Evolutionary conservation across 2,797 vertebrate species (phyloP), one percentile per base, ranked within the genome.

Genomic region (Coracias cyanogaster): DNA sequence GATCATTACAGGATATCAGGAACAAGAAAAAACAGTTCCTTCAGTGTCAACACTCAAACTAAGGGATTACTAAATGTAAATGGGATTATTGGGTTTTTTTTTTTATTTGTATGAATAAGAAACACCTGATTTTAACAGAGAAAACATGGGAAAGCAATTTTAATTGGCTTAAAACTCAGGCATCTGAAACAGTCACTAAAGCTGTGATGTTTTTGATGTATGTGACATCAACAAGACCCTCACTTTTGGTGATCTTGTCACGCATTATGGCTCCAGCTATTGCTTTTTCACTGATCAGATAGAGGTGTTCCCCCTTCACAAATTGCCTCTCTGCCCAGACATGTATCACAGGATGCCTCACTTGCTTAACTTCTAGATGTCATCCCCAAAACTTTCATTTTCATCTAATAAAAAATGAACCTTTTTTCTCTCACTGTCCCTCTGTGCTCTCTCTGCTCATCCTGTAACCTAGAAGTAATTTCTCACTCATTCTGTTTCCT

Each of bases 401-500:
- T 73, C n/a, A 48, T 58, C 25, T 15, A 45, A 25, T 19, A 58
- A 70, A 90, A 88, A 91, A 55, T 5, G 2, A 91, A 84, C 4
- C 2, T 41, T 73, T 72, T 77, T 80, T 31, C 49, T 79, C 41
- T 89, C 24, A 28, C 13, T 64, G 46, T 22, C 73, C 15, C 64
- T 77, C 41, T 67, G 18, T 6, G 12, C 24, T 78, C 12, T 58
- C 46, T n/a, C 49, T 83, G 46, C 60, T 88, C 33, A 45, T 73
- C 37, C 31, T 3, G 7, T 67, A 69, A 93, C 57, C 37, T 65
- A 86, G 33, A 29, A 85, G 57, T 71, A 26, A 67, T 70, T 89
- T 86, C 81, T 71, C 83, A 90, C 71, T 94, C 83, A 84, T 54
- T 95, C 65, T 74, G n/a, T 80, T 96, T 89, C 73, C 78, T 89